Evolutionary conservation across 2,113 vertebrate species (phyloP).

Genomic region (Spheniscus mendiculus): DNA sequence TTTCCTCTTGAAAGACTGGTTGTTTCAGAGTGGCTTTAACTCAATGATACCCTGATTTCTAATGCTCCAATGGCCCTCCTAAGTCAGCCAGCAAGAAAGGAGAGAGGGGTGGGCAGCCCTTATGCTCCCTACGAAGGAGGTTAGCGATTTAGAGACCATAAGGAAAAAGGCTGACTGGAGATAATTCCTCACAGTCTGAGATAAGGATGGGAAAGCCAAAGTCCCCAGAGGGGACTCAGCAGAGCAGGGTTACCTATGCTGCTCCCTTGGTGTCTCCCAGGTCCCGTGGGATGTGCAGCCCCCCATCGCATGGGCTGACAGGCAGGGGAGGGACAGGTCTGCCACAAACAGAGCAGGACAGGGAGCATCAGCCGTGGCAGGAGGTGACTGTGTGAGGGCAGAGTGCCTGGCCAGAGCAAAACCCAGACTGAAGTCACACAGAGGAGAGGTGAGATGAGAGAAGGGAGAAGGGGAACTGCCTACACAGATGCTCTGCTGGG

Average conservation of each 20-base stretch:
- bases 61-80: neutral
- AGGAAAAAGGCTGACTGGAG: neutral
- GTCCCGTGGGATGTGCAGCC: neutral
- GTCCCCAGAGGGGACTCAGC: neutral
- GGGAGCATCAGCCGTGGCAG: neutral
- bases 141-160: neutral
- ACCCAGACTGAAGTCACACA: neutral
- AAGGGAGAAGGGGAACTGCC: neutral
- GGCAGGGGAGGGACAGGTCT: neutral
- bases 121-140: fast-evolving
- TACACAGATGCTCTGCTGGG: neutral
- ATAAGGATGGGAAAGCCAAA: neutral
- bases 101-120: neutral
- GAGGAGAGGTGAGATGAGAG: neutral
- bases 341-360: neutral
- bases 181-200: neutral
- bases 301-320: fast-evolving
- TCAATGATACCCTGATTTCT: neutral
- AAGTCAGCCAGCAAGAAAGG: neutral
- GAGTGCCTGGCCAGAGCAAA: neutral
- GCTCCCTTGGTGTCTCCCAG: neutral
- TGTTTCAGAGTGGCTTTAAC: neutral
- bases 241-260: neutral
- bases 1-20: neutral
- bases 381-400: neutral